Percentiles rank a stretch among this genome's conserved stretches.
Evolutionary conservation across 2,113 vertebrate genomes (phyloP).

Genomic region (Okapia johnstoni): DNA sequence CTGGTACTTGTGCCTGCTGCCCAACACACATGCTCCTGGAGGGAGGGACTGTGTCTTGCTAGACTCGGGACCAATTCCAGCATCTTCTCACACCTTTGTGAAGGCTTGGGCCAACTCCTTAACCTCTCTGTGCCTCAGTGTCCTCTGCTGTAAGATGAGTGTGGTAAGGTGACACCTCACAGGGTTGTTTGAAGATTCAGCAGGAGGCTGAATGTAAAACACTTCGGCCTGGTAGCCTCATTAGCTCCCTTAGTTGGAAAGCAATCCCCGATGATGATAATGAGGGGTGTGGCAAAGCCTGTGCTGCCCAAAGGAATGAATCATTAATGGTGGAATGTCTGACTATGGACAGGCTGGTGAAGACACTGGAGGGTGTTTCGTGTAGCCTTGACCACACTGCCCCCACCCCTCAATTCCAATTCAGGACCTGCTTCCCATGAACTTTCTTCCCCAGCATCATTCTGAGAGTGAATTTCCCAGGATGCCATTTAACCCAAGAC

Average conservation of each 20-base stretch:
- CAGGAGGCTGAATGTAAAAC: neutral
- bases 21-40: neutral
- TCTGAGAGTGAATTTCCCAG: neutral
- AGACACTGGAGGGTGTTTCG: neutral
- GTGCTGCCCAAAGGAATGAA: neutral
- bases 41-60: neutral
- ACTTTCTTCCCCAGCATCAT: neutral
- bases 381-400: neutral
- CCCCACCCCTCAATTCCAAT: neutral
- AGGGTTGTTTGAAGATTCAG: neutral
- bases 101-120: neutral
- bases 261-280: neutral
- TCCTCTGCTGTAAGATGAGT: neutral
- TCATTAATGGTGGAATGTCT: neutral
- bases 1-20: neutral
- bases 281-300: neutral
- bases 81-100: too few species aligned
- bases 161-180: neutral
- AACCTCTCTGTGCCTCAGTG: neutral
- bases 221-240: neutral
- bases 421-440: neutral
- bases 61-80: neutral
- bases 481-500: neutral
- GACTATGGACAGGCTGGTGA: neutral
- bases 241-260: neutral